Evolutionary conservation across 2,888 invertebrate species (phyloP).

Genomic region (Ormyrus thymus): DNA sequence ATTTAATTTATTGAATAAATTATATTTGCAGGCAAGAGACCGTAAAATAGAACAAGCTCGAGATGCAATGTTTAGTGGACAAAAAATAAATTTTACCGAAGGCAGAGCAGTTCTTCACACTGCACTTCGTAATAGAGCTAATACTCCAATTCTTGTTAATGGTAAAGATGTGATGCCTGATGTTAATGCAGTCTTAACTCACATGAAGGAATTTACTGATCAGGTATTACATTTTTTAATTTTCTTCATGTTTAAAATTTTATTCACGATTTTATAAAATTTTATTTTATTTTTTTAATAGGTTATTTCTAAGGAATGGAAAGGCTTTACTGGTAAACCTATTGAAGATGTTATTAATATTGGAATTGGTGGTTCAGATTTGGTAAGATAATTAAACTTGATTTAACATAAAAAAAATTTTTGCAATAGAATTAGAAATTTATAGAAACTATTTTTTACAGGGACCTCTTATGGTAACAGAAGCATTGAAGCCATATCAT

Average conservation of each 20-base stretch:
- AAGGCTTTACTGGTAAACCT: conserved; percentile 85
- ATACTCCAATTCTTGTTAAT: conserved; percentile 87
- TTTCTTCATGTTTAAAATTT: not conserved
- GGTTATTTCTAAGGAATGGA: conserved; percentile 71
- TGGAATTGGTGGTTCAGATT: conserved; percentile 99
- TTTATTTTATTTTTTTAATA: conserved; percentile 54
- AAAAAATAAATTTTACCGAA: conserved; percentile 98
- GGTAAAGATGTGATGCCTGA: conserved; percentile 94
- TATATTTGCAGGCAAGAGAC: conserved; percentile 77
- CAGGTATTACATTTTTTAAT: conserved; percentile 76
- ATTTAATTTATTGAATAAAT: conserved; percentile 32
- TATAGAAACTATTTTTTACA: conserved; percentile 64
- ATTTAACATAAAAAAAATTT: conserved; percentile 8
- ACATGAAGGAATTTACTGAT: conserved; percentile 95
- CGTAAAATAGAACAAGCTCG: conserved; percentile 90
- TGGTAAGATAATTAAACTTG: conserved; percentile 76
- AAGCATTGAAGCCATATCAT: conserved; percentile 94
- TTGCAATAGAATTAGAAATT: conserved; percentile 9
- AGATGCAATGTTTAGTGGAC: conserved; percentile 94
- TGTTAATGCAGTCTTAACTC: conserved; percentile 91
- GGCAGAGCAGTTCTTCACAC: conserved; percentile 95
- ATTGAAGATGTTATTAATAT: conserved; percentile 99
- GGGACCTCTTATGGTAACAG: conserved; percentile 99
- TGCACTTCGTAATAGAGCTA: conserved; percentile 91
- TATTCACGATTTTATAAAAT: conserved; percentile 18